These are phyloP conservation scores for Watsonalla binaria DNA, from an alignment of 2,888 invertebrate species.

Conservation along the genomic window DNA sequence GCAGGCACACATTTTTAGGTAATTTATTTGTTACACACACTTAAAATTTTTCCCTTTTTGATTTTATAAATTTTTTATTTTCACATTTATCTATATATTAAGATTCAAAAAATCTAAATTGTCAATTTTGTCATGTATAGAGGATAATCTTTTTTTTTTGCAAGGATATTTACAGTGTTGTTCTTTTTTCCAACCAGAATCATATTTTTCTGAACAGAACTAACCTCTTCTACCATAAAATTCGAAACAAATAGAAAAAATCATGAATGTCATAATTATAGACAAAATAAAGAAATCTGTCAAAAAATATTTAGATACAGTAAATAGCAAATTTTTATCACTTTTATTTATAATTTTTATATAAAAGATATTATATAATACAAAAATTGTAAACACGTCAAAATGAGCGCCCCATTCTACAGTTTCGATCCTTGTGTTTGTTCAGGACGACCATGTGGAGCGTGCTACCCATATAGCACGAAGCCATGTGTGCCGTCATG, in stretches of 20 bases:
- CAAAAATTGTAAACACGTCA: slow-evolving; percentile 21
- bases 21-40: slow-evolving; percentile 9
- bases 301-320: neutral
- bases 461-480: slow-evolving; percentile 63
- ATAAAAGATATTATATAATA: slow-evolving; percentile 16
- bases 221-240: no score
- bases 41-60: slow-evolving; percentile 23
- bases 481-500: slow-evolving; percentile 56
- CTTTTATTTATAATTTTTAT: neutral
- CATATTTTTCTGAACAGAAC: no score
- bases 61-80: slow-evolving; percentile 9
- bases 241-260: neutral
- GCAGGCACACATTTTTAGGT: slow-evolving; percentile 42
- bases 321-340: neutral
- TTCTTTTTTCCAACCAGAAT: no score
- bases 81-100: slow-evolving; percentile 5
- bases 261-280: neutral
- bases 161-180: no score
- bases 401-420: slow-evolving; percentile 71
- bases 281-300: neutral
- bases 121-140: neutral
- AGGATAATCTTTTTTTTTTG: neutral
- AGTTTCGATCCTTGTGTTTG: slow-evolving; percentile 68
- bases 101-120: neutral
- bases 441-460: slow-evolving; percentile 59